phyloP scores from a whole-genome alignment of 1,140 invertebrate genomes.

The Zophobas atratus region DNA sequence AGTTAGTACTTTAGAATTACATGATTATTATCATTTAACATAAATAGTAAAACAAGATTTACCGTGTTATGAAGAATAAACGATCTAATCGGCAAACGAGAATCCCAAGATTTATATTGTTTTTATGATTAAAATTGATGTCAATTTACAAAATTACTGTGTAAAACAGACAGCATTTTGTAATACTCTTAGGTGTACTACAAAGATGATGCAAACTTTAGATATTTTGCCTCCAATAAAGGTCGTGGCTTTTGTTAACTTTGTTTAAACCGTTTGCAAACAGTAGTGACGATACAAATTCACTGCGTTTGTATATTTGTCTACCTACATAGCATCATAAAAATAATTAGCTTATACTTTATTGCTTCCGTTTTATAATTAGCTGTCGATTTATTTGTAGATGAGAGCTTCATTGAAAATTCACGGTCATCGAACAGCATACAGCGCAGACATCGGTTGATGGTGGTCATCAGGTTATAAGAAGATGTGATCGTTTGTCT shows the following conservation, averaged over 20 bases:
- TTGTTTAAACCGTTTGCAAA: no score
- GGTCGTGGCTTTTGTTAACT: no score
- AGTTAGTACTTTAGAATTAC: constrained; percentile 11
- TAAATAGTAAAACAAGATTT: not conserved
- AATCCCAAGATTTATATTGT: not conserved
- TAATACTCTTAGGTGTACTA: no score
- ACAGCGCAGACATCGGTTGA: constrained; percentile 35
- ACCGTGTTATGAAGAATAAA: not conserved
- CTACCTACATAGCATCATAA: not conserved
- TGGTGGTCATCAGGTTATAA: constrained; percentile 21
- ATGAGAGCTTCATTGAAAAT: constrained; percentile 49
- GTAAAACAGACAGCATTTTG: no score
- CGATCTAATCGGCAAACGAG: not conserved
- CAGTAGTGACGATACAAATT: not conserved
- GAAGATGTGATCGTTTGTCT: constrained; percentile 47
- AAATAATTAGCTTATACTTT: constrained; percentile 18
- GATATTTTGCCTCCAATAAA: no score
- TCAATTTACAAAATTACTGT: no score
- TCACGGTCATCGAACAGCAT: constrained; percentile 41
- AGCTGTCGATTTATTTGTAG: constrained; percentile 33
- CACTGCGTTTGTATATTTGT: not conserved
- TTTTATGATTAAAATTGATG: no score
- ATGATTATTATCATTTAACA: constrained; percentile 21
- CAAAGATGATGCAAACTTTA: no score
- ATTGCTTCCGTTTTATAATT: constrained; percentile 30